These are phyloP conservation scores for Halichoeres trimaculatus DNA, from an alignment of 2,113 vertebrate genomes.

Conservation along the genomic window DNA sequence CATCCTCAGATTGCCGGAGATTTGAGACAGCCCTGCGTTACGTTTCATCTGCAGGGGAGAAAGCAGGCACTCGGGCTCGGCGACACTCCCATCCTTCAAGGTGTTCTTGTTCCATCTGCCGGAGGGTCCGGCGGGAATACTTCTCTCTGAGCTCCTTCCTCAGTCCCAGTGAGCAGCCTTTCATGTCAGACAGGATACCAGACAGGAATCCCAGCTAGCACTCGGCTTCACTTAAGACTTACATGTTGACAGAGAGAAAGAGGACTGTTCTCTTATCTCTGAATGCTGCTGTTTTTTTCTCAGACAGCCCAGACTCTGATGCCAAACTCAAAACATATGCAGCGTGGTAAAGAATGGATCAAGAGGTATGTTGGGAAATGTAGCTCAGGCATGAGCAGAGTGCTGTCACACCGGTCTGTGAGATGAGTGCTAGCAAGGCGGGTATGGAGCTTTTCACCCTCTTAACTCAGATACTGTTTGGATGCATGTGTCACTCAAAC, in stretches of 20 bases:
- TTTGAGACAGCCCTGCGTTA: slow-evolving; percentile 71
- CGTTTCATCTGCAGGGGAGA: slow-evolving; percentile 73
- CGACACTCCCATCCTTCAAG: slow-evolving; percentile 82
- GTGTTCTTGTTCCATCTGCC: slow-evolving; percentile 81
- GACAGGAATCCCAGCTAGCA: slow-evolving; percentile 81
- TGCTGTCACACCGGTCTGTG: slow-evolving; percentile 4
- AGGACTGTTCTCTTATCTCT: slow-evolving; percentile 71
- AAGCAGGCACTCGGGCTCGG: slow-evolving; percentile 51
- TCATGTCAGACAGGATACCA: slow-evolving; percentile 83
- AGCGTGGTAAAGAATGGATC: slow-evolving; percentile 38
- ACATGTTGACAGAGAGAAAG: slow-evolving; percentile 79
- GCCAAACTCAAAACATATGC: slow-evolving; percentile 73
- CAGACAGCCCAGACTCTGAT: slow-evolving; percentile 63
- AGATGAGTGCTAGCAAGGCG: neutral
- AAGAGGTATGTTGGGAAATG: slow-evolving; percentile 34
- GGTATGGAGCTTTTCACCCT: neutral
- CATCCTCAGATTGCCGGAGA: slow-evolving; percentile 71
- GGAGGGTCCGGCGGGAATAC: slow-evolving; percentile 78
- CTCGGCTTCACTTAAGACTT: slow-evolving; percentile 77
- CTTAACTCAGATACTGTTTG: neutral
- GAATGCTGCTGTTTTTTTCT: slow-evolving; percentile 57
- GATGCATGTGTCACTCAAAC: neutral
- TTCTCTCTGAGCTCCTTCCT: slow-evolving; percentile 73
- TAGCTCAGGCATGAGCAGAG: slow-evolving; percentile 11
- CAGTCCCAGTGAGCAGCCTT: slow-evolving; percentile 77